Base-by-base conservation (phyloP, 1,140 invertebrate genomes). In the Penaeus indicus region DNA sequence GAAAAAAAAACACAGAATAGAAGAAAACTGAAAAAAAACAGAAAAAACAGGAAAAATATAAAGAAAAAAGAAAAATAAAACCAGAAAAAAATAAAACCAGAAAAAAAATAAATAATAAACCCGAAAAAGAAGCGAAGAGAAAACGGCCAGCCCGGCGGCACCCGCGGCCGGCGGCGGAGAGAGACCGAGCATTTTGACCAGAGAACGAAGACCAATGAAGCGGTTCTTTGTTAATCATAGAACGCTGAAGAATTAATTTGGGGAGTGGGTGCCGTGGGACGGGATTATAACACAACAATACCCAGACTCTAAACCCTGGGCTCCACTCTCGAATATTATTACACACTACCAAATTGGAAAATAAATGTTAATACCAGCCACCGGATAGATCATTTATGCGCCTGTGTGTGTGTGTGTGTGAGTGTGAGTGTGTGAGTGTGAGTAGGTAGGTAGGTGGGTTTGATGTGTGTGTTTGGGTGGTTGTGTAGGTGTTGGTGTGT, bases 161-260 rank as follows among this genome's bases (percentile, higher is more conserved):
- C 38, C 3, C 38, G 25, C 16, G 13, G 25, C 19, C n/a, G n/a
- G 3, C 16, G 5, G 27, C 67, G 21, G 67, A 16, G 38, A 13
- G 16, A n/a, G 19, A 19, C 69, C 11, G 3, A 75, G 19, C 19
- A 75, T 75, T 75, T 75, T 75, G 69, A 38, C 27, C 27, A 27
- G 69, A 7, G 69, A 32, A 38, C 69, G 69, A 75, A 75, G 69
- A 18, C 5, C 16, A 75, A 10, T 13, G 67, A 25, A 47, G 32
- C 42, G 67, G 21, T 38, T 32, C 83, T 85, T 85, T 85, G 83
- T 85, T 85, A 85, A 85, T 85, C 83, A 85, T 72, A 69, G 83
- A 75, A 85, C 64, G 63, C 83, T 85, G 83, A 85, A 85, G 83
- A 85, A 85, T 85, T 85, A 85, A 85, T 85, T 85, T 85, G 83